Conservation (phyloP, 2,888 invertebrate genomes). For the Choristoneura rosaceana region DNA sequence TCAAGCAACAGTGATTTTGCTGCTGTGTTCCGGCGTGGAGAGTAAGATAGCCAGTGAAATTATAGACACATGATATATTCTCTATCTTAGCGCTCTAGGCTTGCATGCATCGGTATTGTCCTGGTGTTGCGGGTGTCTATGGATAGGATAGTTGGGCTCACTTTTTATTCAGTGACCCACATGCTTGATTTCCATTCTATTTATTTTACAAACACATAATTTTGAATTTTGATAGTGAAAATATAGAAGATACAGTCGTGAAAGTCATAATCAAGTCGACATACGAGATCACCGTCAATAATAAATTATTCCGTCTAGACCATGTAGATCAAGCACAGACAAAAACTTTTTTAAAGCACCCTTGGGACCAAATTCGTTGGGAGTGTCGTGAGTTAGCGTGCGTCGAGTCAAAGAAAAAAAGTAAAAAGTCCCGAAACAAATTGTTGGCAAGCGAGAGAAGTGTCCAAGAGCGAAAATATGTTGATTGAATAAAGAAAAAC, state of each 20-base stretch:
- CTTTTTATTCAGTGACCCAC: no score
- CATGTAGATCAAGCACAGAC: slow-evolving; percentile 56
- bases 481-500: slow-evolving; percentile 85
- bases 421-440: slow-evolving; percentile 80
- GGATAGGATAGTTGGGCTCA: no score
- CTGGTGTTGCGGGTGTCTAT: no score
- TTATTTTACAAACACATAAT: no score
- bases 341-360: slow-evolving; percentile 70
- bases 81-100: no score
- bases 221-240: background rate
- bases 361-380: slow-evolving; percentile 76
- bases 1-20: no score
- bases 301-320: slow-evolving; percentile 71
- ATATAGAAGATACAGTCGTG: background rate
- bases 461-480: slow-evolving; percentile 83
- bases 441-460: slow-evolving; percentile 82
- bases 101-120: no score
- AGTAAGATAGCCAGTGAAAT: no score
- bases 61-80: no score
- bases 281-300: slow-evolving; percentile 47
- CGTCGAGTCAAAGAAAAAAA: slow-evolving; percentile 69
- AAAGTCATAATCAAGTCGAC: background rate
- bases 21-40: no score
- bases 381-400: slow-evolving; percentile 65
- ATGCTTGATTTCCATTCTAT: no score